Conservation (phyloP, 1,140 invertebrate species). For the Alviniconcha marisindica region DNA sequence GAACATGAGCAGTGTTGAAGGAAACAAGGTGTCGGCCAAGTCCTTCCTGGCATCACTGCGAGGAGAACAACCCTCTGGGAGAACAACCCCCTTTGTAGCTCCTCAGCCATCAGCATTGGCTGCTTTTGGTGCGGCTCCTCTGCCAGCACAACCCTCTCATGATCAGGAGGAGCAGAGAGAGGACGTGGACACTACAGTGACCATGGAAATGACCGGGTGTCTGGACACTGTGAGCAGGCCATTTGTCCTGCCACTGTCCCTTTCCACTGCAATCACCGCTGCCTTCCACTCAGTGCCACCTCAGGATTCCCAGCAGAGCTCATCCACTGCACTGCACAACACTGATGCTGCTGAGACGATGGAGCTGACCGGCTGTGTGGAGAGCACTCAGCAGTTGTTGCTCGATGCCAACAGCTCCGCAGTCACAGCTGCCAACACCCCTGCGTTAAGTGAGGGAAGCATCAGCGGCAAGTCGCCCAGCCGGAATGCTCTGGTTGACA, state of each 20-base stretch:
- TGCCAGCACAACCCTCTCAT: too few relatives aligned
- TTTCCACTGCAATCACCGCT: too few relatives aligned
- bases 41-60: conserved; percentile 5
- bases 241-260: background rate
- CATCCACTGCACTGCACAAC: background rate
- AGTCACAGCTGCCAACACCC: background rate
- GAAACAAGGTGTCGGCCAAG: background rate
- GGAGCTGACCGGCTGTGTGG: conserved; percentile 15
- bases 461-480: background rate
- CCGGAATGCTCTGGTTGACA: conserved; percentile 16
- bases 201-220: conserved; percentile 8
- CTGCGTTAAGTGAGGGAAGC: too few relatives aligned
- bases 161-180: background rate
- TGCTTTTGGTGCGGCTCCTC: background rate
- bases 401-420: background rate
- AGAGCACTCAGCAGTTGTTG: background rate
- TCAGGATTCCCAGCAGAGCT: background rate
- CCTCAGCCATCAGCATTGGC: background rate
- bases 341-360: background rate
- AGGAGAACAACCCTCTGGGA: background rate
- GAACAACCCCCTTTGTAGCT: background rate
- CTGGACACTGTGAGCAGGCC: background rate
- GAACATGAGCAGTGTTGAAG: background rate
- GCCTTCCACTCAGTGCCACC: background rate
- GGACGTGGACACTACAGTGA: background rate